Base-by-base conservation (phyloP, 1,140 invertebrate species). In the Bombus breviceps region DNA sequence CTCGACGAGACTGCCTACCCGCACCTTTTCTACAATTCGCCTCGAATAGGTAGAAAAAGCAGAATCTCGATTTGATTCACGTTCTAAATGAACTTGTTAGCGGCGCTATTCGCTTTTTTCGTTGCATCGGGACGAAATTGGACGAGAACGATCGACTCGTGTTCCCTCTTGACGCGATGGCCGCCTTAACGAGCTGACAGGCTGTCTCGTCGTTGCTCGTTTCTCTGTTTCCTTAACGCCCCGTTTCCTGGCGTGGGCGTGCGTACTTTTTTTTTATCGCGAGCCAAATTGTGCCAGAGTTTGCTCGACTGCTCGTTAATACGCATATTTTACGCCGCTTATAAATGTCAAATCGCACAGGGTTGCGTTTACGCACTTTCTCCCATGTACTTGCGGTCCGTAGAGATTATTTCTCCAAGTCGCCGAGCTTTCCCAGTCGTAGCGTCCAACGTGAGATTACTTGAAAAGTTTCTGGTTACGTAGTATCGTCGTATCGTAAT, bases 161-260 rank as follows among this genome's bases (percentile, higher is more conserved):
- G 57, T 41, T 64, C 28, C n/a, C 28, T 39, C 0, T 78, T 8
- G 47, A 53, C 47, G 47, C 34, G 28, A 62, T 64, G 28, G 57
- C 0, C 34, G 37, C 9, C 34, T 68, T 76, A 59, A 15, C 37
- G 69, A 57, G 74, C n/a, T 37, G 6, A 10, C 15, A 28, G n/a
- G 34, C 18, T 47, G 53, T n/a, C 66, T 41, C 18, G 53, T 86
- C 53, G 57, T 22, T n/a, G 59, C n/a, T 74, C 59, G n/a, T 86
- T 72, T 68, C 32, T 66, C 9, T 18, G 41, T 69, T 86, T 79
- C 47, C 37, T 73, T 3, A 13, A 86, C 32, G 37, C 15, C 32
- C 4, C 6, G 22, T 47, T 39, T 34, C 41, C 74, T 28, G 47
- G 6, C 57, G 34, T 76, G n/a, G 18, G 15, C 41, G 25, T 15